These are phyloP conservation scores for Eupristina koningsbergeri DNA, from an alignment of 1,140 invertebrate genomes.

Conservation along the genomic window DNA sequence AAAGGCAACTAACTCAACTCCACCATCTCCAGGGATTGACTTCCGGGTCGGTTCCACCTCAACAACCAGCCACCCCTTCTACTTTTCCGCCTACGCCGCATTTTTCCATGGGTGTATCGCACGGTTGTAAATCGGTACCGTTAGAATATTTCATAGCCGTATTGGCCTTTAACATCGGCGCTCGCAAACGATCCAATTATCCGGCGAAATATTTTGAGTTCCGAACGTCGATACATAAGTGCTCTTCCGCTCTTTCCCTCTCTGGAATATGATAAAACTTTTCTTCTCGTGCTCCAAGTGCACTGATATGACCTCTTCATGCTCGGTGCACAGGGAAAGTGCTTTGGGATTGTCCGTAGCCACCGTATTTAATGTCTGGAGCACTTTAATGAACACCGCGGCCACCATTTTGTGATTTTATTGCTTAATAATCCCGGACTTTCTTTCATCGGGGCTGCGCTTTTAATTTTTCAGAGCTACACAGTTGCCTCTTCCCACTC, in stretches of 20 bases:
- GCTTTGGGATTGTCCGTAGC: neutral
- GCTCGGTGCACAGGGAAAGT: neutral
- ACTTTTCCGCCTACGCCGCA: neutral
- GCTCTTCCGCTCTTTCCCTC: neutral
- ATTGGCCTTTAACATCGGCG: neutral
- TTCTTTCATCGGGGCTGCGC: neutral
- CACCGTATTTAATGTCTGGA: neutral
- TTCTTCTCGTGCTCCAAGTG: neutral
- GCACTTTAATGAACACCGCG: neutral
- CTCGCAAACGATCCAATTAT: neutral
- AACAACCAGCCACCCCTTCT: neutral
- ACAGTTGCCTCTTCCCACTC: too few species aligned
- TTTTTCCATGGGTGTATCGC: neutral
- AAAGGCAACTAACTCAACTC: too few species aligned
- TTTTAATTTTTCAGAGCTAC: too few species aligned
- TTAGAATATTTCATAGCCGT: conserved; percentile 1
- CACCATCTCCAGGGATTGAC: too few species aligned
- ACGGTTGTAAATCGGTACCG: neutral
- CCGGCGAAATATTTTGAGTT: neutral
- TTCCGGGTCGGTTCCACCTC: neutral
- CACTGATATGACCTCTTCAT: neutral
- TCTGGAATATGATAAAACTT: neutral
- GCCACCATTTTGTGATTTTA: neutral
- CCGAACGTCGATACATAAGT: neutral
- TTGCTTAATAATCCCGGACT: neutral